Conservation (phyloP, 2,888 invertebrate genomes). For the Caenorhabditis becei region DNA sequence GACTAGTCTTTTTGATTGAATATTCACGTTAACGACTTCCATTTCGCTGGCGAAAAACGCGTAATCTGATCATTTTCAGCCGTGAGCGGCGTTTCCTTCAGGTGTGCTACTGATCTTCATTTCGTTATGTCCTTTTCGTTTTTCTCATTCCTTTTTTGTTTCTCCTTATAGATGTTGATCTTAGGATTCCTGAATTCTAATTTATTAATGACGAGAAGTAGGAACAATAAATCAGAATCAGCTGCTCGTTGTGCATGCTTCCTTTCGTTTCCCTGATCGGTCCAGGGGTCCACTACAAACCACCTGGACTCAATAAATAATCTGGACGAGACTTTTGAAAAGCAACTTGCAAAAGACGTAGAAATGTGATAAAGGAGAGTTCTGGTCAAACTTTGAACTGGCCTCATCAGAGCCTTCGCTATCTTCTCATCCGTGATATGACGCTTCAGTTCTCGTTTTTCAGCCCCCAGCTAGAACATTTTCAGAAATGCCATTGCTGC, state of each 20-base stretch:
- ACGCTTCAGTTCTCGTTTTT: neutral
- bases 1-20: slow-evolving; percentile 41
- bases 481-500: slow-evolving; percentile 51
- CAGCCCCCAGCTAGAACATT: neutral
- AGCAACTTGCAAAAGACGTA: neutral
- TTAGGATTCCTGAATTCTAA: too few species aligned
- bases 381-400: neutral
- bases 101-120: slow-evolving; percentile 11
- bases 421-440: slow-evolving; percentile 3
- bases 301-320: neutral
- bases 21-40: slow-evolving; percentile 31
- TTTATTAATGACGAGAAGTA: neutral
- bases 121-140: slow-evolving; percentile 8
- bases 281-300: neutral
- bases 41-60: slow-evolving; percentile 9
- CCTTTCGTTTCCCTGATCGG: neutral
- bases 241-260: neutral
- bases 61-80: slow-evolving; percentile 27
- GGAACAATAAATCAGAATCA: slow-evolving; percentile 14
- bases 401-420: neutral
- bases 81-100: neutral
- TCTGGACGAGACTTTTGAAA: neutral
- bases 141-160: neutral
- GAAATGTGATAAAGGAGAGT: neutral
- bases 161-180: neutral